Evolutionary conservation across 2,888 invertebrate species (phyloP), one percentile per base, ranked within the genome.

Genomic region (Andrena marginata): DNA sequence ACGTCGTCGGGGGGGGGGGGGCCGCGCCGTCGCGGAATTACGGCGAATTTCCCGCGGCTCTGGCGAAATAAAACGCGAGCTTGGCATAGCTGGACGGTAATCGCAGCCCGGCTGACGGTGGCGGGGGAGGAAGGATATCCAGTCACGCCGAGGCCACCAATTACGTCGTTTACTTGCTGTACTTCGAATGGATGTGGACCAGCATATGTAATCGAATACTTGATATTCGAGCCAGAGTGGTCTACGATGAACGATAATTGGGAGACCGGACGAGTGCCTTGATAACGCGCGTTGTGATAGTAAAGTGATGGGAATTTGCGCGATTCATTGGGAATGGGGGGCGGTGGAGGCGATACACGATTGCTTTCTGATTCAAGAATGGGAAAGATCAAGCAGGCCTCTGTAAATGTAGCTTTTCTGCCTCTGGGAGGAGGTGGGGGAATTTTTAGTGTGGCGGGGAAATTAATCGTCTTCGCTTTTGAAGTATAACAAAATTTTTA

Each of bases 131-230:
- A 64, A 64, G 59, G 59, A 59, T 70, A 20, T 20, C 35, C 1
- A 33, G 31, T 3, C 54, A 7, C 10, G 20, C 31, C 29, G 62
- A 62, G 31, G 23, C 63, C 23, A 56, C 56, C 26, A 77, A 65
- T 70, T 65, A 49, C 59, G 49, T 23, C 76, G 64, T 59, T 70
- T 65, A 49, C 35, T 23, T n/a, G 54, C 26, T n/a, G 7, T 35
- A 68, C 75, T 59, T n/a, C 31, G n/a, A 42, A 35, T 26, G 62
- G 6, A 67, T 23, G 48, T 62, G 42, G 49, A 23, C 26, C 35
- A 23, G 20, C 31, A 60, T 20, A 16, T 51, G 35, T 75, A 49
- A 76, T 69, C 69, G 62, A 63, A 76, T 69, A 54, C 42, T 26
- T 48, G 33, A 67, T 67, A 56, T 59, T 59, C n/a, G 64, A 54